phyloP scores from a whole-genome alignment of 2,113 vertebrate species.

The Bubo bubo region DNA sequence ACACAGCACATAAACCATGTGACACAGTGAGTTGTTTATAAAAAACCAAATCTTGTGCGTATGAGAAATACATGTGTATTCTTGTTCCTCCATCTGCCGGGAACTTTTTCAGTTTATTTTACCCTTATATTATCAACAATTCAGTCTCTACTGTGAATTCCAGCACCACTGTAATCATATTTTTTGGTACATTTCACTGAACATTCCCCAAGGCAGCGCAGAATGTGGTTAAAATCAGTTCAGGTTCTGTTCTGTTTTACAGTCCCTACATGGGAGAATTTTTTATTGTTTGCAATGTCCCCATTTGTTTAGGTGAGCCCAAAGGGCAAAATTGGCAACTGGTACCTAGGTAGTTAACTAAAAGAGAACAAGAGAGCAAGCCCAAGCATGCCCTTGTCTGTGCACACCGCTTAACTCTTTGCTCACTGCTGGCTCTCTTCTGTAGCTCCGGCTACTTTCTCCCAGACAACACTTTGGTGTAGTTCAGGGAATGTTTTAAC shows the following conservation, averaged over 20 bases:
- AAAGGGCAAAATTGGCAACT: background rate
- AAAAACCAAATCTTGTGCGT: background rate
- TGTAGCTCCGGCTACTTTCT: background rate
- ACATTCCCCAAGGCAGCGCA: background rate
- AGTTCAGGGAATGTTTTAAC: background rate
- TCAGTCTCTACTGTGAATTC: background rate
- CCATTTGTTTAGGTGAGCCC: background rate
- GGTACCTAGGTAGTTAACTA: background rate
- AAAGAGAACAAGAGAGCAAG: background rate
- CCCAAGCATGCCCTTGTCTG: background rate
- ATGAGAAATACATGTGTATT: background rate
- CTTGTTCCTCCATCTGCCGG: background rate
- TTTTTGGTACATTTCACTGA: background rate
- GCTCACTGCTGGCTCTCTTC: background rate
- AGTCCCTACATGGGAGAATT: background rate
- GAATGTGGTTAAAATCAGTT: background rate
- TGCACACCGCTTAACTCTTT: rapidly evolving
- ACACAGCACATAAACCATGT: background rate
- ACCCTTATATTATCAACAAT: background rate
- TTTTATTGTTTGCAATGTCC: background rate
- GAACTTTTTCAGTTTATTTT: conserved; percentile 18
- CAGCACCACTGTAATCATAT: background rate
- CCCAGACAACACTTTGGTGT: background rate
- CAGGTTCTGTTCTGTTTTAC: background rate
- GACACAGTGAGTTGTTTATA: background rate